Conservation (phyloP, 2,797 vertebrate species). For the Phoxinus dragarum region DNA sequence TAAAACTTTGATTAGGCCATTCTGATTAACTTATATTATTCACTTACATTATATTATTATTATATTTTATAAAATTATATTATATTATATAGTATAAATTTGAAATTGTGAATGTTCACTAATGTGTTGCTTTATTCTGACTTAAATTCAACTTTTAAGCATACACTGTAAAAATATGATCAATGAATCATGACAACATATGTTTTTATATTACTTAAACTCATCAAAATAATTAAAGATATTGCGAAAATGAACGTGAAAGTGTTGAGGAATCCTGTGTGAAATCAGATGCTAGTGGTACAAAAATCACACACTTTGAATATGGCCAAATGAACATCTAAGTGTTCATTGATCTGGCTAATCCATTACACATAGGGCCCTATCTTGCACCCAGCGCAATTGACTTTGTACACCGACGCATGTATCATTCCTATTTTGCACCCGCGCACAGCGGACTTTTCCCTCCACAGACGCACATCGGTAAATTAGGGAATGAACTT, state of each 20-base stretch:
- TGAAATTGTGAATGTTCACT: background rate
- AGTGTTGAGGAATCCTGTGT: background rate
- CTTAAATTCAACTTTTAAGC: background rate
- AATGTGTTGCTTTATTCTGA: background rate
- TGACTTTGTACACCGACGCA: too few species aligned
- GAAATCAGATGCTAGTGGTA: background rate
- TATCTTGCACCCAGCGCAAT: too few species aligned
- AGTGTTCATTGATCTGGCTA: constrained; percentile 66
- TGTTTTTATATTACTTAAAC: background rate
- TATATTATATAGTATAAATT: background rate
- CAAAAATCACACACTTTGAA: background rate
- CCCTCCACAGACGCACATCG: too few species aligned
- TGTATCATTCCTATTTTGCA: too few species aligned
- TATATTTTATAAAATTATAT: background rate
- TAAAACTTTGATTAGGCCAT: background rate
- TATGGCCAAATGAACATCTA: background rate
- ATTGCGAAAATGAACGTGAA: background rate
- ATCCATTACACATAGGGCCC: constrained; percentile 69
- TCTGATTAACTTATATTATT: background rate
- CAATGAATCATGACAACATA: background rate
- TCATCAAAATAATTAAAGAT: background rate
- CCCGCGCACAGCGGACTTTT: too few species aligned
- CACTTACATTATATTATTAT: too few species aligned
- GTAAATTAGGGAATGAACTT: too few species aligned
- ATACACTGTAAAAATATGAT: background rate